Percentiles rank a stretch among this genome's conserved stretches.
Evolutionary conservation across 2,113 vertebrate genomes (phyloP).

Genomic region (Dendropsophus ebraccatus): DNA sequence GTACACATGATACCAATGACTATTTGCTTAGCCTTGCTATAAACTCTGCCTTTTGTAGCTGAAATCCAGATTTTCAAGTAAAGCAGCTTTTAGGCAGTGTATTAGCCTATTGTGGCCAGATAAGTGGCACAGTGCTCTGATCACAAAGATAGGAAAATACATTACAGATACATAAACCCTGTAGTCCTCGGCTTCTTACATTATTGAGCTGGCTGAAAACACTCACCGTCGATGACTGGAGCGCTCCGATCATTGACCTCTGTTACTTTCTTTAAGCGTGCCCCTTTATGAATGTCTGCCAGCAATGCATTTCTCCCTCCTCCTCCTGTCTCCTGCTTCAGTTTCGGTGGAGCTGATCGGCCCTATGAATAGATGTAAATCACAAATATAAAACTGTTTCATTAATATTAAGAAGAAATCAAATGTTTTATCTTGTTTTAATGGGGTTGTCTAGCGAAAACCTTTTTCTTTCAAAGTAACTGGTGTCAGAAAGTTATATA

Average conservation of each 20-base stretch:
- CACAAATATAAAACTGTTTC: too few relatives aligned
- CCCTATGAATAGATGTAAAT: constrained; percentile 60
- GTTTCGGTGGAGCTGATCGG: constrained; percentile 67
- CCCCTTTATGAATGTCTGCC: constrained; percentile 91
- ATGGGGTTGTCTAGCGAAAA: too few relatives aligned
- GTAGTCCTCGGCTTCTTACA: not conserved
- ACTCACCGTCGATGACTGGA: constrained; percentile 87
- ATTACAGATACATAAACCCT: not conserved
- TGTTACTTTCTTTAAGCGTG: constrained; percentile 83
- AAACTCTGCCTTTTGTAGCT: not conserved
- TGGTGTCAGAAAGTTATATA: too few relatives aligned
- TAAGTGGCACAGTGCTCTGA: not conserved
- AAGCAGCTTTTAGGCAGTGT: not conserved
- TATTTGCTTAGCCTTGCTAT: not conserved
- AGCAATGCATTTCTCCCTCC: constrained; percentile 83
- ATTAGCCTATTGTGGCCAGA: not conserved
- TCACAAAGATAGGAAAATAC: not conserved
- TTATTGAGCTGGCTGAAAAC: not conserved
- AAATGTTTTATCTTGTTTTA: too few relatives aligned
- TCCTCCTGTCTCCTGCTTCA: constrained; percentile 66
- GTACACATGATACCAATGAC: constrained; percentile 12
- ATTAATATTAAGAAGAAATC: too few relatives aligned
- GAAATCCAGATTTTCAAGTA: not conserved
- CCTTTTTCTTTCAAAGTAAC: too few relatives aligned
- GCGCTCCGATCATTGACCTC: constrained; percentile 90